A percentile compares a stretch with the other conserved stretches of the same genome.
Conservation (phyloP, 2,113 vertebrate species). For the Gymnocephalus cernua region DNA sequence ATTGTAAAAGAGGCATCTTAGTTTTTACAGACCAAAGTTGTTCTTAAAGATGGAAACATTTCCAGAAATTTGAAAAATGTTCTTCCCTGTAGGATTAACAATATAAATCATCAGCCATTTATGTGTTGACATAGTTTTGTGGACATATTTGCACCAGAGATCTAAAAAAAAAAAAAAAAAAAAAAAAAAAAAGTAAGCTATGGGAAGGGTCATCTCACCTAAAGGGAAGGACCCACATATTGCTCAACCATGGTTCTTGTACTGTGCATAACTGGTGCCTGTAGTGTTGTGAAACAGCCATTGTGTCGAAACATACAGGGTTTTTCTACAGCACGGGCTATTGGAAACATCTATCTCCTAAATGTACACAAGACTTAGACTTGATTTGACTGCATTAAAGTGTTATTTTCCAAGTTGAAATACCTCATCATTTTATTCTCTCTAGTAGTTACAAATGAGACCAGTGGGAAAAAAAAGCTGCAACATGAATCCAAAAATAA, state of each 20-base stretch:
- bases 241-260: conserved; percentile 5
- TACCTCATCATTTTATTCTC: background rate
- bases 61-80: conserved; percentile 27
- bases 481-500: background rate
- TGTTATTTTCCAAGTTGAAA: background rate
- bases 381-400: background rate
- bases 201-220: conserved; percentile 64
- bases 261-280: conserved; percentile 10
- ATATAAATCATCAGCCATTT: conserved; percentile 5
- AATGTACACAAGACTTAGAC: background rate
- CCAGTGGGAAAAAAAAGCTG: background rate
- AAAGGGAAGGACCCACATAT: conserved; percentile 28
- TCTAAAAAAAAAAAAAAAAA: too few relatives aligned
- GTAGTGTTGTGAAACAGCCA: conserved; percentile 35
- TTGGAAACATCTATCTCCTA: background rate
- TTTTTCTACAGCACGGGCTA: background rate
- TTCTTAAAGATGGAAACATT: conserved; percentile 10
- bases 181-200: too few relatives aligned
- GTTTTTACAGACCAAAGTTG: background rate
- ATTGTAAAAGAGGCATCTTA: conserved; percentile 33
- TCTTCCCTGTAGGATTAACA: background rate
- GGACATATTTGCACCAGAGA: background rate
- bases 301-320: conserved; percentile 29
- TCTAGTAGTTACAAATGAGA: background rate
- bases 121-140: background rate